These are phyloP conservation scores for Vanessa atalanta DNA, from an alignment of 1,140 invertebrate species.

Conservation along the genomic window DNA sequence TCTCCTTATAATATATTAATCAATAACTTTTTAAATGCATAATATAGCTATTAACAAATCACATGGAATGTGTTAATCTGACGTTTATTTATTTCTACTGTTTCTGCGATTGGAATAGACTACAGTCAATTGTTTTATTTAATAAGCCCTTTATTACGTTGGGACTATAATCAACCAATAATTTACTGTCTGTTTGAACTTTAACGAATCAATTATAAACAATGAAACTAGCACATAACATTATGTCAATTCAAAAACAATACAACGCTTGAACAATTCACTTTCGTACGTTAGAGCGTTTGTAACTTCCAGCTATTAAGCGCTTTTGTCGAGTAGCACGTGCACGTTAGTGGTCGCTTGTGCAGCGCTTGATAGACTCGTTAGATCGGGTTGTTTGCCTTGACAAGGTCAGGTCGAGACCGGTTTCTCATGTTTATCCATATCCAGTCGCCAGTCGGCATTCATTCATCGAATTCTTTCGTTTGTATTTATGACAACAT, in stretches of 20 bases:
- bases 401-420: slow-evolving; percentile 49
- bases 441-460: slow-evolving; percentile 10
- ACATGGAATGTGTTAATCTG: too few relatives aligned
- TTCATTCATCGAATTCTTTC: slow-evolving; percentile 38
- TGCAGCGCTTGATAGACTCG: slow-evolving; percentile 2
- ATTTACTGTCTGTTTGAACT: too few relatives aligned
- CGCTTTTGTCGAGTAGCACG: neutral
- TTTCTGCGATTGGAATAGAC: too few relatives aligned
- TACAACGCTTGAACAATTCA: neutral
- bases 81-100: too few relatives aligned
- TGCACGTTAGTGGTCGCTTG: neutral
- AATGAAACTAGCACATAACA: too few relatives aligned
- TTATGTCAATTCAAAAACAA: neutral
- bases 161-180: too few relatives aligned
- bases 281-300: neutral
- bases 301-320: neutral
- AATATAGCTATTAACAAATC: too few relatives aligned
- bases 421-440: slow-evolving; percentile 28
- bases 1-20: too few relatives aligned
- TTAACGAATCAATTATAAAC: too few relatives aligned
- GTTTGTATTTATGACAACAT: slow-evolving; percentile 24
- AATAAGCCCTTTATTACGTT: too few relatives aligned
- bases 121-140: too few relatives aligned
- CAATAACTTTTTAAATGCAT: too few relatives aligned
- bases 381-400: slow-evolving; percentile 39